These are phyloP conservation scores for Ameiurus melas DNA, from an alignment of 2,113 vertebrate species.

Conservation along the genomic window DNA sequence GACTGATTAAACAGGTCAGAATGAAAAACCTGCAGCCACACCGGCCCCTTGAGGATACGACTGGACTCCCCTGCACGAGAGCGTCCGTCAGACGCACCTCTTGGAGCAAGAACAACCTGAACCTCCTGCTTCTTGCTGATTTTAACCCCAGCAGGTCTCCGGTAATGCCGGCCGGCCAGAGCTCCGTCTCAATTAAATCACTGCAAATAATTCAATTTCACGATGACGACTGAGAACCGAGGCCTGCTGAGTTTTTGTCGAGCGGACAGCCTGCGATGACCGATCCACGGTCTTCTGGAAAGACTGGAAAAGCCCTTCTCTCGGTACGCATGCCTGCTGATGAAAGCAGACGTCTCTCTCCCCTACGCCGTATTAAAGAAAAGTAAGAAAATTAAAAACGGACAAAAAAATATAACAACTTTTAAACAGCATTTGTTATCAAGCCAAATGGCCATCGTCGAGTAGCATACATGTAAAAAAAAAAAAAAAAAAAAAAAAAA, in stretches of 20 bases:
- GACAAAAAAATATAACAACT: slow-evolving; percentile 39
- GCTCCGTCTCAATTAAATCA: slow-evolving; percentile 15
- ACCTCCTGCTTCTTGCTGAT: not conserved
- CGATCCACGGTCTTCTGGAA: slow-evolving; percentile 18
- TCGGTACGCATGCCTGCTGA: not conserved
- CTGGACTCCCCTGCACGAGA: not conserved
- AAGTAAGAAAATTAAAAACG: not conserved
- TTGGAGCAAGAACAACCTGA: not conserved
- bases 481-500: not conserved
- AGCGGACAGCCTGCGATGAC: slow-evolving; percentile 20
- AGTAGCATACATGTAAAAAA: slow-evolving; percentile 64
- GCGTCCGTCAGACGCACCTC: slow-evolving; percentile 10
- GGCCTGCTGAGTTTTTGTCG: slow-evolving; percentile 12
- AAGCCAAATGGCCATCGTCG: slow-evolving; percentile 67
- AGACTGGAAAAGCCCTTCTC: not conserved
- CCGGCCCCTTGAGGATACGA: too few species aligned
- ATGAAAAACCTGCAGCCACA: too few species aligned
- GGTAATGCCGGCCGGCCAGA: slow-evolving; percentile 2
- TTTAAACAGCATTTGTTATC: slow-evolving; percentile 61
- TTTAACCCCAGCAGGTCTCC: slow-evolving; percentile 21
- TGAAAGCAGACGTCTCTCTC: slow-evolving; percentile 34
- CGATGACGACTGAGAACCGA: not conserved
- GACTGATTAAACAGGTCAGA: too few species aligned
- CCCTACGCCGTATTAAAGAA: slow-evolving; percentile 29
- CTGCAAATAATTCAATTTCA: not conserved